phyloP scores from a whole-genome alignment of 2,797 vertebrate genomes.

The Poeciliopsis gracilis region DNA sequence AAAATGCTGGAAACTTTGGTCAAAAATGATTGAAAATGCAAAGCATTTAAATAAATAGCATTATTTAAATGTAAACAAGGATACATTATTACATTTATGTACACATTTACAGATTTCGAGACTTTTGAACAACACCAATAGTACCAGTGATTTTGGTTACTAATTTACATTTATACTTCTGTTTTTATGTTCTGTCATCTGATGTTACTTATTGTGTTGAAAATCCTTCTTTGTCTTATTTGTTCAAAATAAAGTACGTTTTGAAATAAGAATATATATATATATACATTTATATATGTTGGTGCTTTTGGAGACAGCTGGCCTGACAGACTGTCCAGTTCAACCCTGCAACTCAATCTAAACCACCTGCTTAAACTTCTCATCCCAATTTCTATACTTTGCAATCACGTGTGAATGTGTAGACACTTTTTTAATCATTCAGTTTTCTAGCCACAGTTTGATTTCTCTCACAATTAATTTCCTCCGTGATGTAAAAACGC shows the following conservation, averaged over 20 bases:
- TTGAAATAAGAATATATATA: too few species aligned
- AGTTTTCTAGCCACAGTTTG: not conserved
- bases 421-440: not conserved
- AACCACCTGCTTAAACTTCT: not conserved
- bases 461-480: not conserved
- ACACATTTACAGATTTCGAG: too few species aligned
- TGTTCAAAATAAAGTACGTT: too few species aligned
- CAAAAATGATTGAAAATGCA: not conserved
- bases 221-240: too few species aligned
- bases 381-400: not conserved
- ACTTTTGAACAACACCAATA: too few species aligned
- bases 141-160: too few species aligned
- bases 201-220: too few species aligned
- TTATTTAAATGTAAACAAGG: not conserved
- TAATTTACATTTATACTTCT: too few species aligned
- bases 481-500: not conserved
- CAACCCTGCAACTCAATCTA: slow-evolving; percentile 16
- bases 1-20: not conserved
- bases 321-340: slow-evolving; percentile 40
- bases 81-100: too few species aligned
- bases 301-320: slow-evolving; percentile 28
- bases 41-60: not conserved
- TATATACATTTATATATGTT: too few species aligned
- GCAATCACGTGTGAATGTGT: not conserved
- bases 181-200: too few species aligned